Evolutionary conservation across 2,888 invertebrate genomes (phyloP).

Genomic region (Chydorus sphaericus): DNA sequence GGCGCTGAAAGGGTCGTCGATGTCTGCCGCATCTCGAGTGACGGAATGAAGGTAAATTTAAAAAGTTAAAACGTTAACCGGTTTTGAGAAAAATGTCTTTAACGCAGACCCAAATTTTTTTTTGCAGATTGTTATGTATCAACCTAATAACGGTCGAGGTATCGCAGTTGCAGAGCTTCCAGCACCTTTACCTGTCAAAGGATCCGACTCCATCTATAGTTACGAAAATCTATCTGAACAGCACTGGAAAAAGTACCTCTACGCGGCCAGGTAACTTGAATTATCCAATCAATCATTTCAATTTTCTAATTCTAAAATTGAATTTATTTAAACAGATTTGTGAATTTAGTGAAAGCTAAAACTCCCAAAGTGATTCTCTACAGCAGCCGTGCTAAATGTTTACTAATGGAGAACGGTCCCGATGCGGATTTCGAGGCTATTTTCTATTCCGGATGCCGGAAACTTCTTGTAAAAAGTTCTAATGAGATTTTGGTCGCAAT

Average conservation of each 20-base stretch:
- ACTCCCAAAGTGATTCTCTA: constrained; percentile 88
- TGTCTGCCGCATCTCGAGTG: constrained; percentile 71
- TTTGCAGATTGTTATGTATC: constrained; percentile 32
- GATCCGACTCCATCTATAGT: constrained; percentile 55
- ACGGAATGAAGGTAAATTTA: constrained; percentile 51
- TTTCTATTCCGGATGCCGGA: constrained; percentile 60
- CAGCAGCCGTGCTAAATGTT: constrained; percentile 66
- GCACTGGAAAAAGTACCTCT: constrained; percentile 83
- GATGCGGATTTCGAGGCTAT: constrained; percentile 60
- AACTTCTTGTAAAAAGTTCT: too few species aligned
- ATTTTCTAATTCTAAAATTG: too few species aligned
- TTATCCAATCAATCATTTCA: background rate
- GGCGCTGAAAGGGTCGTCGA: constrained; percentile 57
- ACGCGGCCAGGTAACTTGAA: constrained; percentile 43
- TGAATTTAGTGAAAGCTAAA: constrained; percentile 75
- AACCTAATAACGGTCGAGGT: constrained; percentile 37
- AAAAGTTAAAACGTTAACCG: too few species aligned
- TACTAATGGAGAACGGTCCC: constrained; percentile 79
- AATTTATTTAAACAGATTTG: constrained; percentile 45
- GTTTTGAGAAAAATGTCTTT: too few species aligned
- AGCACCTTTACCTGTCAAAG: constrained; percentile 41
- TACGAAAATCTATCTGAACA: constrained; percentile 71
- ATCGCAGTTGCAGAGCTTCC: constrained; percentile 40
- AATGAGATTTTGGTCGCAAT: too few species aligned
- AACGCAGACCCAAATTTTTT: too few species aligned